Evolutionary conservation across 2,113 vertebrate species (phyloP).

Genomic region (Hystrix brachyura): DNA sequence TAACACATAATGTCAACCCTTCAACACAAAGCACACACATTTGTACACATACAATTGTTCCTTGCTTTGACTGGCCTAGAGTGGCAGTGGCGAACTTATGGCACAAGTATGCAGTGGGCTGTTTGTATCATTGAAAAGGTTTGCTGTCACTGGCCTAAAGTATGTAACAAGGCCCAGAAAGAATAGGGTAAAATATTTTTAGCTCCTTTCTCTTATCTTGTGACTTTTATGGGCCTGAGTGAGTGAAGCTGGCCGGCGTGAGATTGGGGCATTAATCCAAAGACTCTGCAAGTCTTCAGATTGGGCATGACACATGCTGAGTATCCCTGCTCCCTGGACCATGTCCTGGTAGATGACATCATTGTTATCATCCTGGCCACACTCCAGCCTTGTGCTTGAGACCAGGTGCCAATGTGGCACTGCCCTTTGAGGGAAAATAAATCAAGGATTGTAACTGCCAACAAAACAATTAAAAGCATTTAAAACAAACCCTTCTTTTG

Average conservation of each 20-base stretch:
- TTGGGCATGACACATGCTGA: neutral
- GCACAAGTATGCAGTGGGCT: neutral
- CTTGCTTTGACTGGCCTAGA: neutral
- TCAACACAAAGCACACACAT: neutral
- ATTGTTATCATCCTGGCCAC: neutral
- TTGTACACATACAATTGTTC: neutral
- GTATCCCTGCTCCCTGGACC: neutral
- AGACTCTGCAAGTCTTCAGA: neutral
- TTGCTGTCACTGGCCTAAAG: neutral
- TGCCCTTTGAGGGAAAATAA: slow-evolving; percentile 32
- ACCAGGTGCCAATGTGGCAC: neutral
- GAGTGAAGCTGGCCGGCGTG: neutral
- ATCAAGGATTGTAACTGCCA: neutral
- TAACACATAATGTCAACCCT: neutral
- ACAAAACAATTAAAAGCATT: neutral
- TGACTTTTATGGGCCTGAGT: neutral
- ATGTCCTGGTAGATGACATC: neutral
- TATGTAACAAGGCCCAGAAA: neutral
- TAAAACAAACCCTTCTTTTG: neutral
- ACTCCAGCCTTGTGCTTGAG: neutral
- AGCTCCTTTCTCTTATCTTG: neutral
- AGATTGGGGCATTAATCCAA: neutral
- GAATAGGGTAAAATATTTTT: slow-evolving; percentile 19
- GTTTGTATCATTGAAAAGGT: neutral
- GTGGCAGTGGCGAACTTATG: neutral